Percentiles rank a stretch among this genome's conserved stretches.
phyloP scores from a whole-genome alignment of 1,140 invertebrate genomes.

The Monomorium pharaonis region DNA sequence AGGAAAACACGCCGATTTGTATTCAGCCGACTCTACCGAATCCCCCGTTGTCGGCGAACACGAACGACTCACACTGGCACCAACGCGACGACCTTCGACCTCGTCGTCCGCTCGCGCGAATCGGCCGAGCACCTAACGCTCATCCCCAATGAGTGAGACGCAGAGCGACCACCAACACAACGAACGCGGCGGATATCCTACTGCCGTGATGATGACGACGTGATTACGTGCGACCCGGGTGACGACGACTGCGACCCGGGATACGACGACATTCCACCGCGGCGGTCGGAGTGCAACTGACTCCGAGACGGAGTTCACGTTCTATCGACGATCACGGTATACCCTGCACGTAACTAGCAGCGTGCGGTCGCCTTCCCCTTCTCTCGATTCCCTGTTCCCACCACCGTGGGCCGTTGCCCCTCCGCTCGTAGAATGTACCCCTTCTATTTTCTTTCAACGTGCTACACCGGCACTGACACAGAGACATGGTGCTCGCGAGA shows the following conservation, averaged over 20 bases:
- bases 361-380: constrained; percentile 61
- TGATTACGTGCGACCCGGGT: background rate
- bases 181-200: constrained; percentile 35
- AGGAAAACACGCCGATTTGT: background rate
- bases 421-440: background rate
- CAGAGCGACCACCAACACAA: background rate
- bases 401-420: constrained; percentile 14
- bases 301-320: constrained; percentile 62
- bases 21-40: background rate
- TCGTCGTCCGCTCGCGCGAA: constrained; percentile 19
- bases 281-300: constrained; percentile 74
- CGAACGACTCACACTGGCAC: constrained; percentile 29
- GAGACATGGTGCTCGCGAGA: constrained; percentile 8
- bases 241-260: background rate
- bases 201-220: background rate
- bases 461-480: constrained; percentile 35
- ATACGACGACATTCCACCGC: constrained; percentile 64
- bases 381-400: background rate
- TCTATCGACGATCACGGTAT: constrained; percentile 72
- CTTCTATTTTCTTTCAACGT: constrained; percentile 11
- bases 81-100: constrained; percentile 13
- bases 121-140: constrained; percentile 41
- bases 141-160: constrained; percentile 41
- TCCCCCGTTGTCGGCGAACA: constrained; percentile 18
- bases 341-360: constrained; percentile 71